phyloP scores from a whole-genome alignment of 2,113 vertebrate species.

The Phyllostomus hastatus region DNA sequence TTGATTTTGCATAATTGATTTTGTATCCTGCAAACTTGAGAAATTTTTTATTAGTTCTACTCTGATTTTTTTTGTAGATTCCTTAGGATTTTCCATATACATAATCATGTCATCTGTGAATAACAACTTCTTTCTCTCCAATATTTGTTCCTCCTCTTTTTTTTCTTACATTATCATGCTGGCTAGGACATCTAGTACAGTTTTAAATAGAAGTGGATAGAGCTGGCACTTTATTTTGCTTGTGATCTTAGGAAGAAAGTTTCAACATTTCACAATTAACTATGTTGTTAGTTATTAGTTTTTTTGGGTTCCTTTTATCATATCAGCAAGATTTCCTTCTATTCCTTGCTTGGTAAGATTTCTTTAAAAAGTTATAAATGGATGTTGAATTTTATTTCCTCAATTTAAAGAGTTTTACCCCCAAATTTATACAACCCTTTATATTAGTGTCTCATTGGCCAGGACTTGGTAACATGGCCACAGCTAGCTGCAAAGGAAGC shows the following conservation, averaged over 20 bases:
- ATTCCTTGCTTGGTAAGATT: not conserved
- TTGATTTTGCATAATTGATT: not conserved
- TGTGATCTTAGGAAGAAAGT: not conserved
- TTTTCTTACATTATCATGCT: not conserved
- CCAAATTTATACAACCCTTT: not conserved
- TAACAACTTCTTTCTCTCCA: not conserved
- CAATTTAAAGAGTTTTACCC: not conserved
- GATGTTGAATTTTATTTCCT: not conserved
- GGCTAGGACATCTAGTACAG: not conserved
- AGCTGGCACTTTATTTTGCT: not conserved
- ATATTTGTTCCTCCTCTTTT: not conserved
- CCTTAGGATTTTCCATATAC: not conserved
- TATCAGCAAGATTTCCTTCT: not conserved
- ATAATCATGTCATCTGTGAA: not conserved
- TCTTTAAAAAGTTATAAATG: not conserved
- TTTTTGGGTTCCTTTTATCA: not conserved
- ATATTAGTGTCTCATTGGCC: not conserved
- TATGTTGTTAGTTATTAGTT: not conserved
- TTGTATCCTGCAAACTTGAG: not conserved
- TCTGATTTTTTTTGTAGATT: conserved; percentile 35
- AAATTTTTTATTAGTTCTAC: not conserved
- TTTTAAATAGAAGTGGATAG: not conserved
- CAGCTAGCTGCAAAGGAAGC: not conserved
- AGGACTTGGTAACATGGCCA: not conserved
- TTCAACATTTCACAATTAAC: not conserved